Conservation (phyloP, 2,113 vertebrate species). For the Hyperoodon ampullatus region DNA sequence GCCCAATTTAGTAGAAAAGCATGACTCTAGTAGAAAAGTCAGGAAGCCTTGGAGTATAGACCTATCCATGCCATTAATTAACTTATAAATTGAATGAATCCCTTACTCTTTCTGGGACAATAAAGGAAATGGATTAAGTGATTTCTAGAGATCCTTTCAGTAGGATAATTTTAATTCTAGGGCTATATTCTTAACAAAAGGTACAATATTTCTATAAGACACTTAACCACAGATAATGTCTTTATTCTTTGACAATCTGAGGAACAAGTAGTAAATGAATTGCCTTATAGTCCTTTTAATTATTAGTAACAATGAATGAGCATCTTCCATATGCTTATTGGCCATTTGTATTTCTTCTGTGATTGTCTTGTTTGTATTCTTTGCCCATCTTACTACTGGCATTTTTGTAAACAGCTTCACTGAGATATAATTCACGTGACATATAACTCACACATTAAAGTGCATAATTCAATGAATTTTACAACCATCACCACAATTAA, state of each 20-base stretch:
- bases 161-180: neutral
- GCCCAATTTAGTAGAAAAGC: neutral
- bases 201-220: neutral
- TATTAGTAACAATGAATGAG: slow-evolving; percentile 15
- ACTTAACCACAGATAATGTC: neutral
- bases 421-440: neutral
- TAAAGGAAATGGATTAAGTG: neutral
- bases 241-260: slow-evolving; percentile 38
- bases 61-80: neutral
- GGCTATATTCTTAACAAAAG: slow-evolving; percentile 13
- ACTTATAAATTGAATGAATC: neutral
- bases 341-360: neutral
- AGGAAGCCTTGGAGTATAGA: neutral
- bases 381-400: neutral
- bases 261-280: neutral
- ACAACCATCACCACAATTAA: neutral
- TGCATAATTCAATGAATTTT: neutral
- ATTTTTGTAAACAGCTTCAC: slow-evolving; percentile 22
- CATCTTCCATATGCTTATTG: neutral
- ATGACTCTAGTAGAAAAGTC: neutral
- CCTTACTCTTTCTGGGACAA: neutral
- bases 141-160: slow-evolving; percentile 16
- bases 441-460: neutral
- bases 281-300: slow-evolving; percentile 3
- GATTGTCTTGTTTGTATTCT: neutral